These are phyloP conservation scores for Zaprionus lachaisei DNA, from an alignment of 1,140 invertebrate species.

Conservation along the genomic window DNA sequence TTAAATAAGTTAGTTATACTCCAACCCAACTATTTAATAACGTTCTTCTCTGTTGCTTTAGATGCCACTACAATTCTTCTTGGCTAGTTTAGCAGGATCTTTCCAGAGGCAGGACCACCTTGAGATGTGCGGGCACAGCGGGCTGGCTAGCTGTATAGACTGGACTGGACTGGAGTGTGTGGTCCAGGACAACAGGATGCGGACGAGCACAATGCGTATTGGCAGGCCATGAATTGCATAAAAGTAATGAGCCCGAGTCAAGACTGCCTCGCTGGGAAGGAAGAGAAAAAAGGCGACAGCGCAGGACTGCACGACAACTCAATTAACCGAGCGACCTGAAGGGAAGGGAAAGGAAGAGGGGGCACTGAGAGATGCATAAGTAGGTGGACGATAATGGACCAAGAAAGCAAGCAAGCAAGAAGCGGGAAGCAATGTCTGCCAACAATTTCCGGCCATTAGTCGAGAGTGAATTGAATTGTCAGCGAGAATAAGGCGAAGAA, in stretches of 20 bases:
- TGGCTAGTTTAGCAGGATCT: not conserved
- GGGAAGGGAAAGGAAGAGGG: not conserved
- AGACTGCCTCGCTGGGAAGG: not conserved
- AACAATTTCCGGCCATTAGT: slow-evolving; percentile 60
- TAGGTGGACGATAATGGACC: slow-evolving; percentile 31
- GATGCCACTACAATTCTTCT: not conserved
- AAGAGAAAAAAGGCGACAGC: not conserved
- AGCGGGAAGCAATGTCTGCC: slow-evolving; percentile 43
- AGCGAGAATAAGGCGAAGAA: slow-evolving; percentile 8
- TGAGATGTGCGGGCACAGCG: slow-evolving; percentile 22
- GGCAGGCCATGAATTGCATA: slow-evolving; percentile 72
- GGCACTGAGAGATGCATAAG: slow-evolving; percentile 57
- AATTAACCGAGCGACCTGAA: slow-evolving; percentile 58
- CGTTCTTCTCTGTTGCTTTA: too few relatives aligned
- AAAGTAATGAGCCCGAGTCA: slow-evolving; percentile 55
- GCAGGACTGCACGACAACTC: slow-evolving; percentile 52
- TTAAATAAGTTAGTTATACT: too few relatives aligned
- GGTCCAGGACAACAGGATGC: slow-evolving; percentile 73
- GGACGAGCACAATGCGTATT: slow-evolving; percentile 56
- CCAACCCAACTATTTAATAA: too few relatives aligned
- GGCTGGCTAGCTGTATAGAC: slow-evolving; percentile 9
- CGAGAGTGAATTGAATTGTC: slow-evolving; percentile 50
- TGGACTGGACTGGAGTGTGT: slow-evolving; percentile 53
- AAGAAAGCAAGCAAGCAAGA: slow-evolving; percentile 13
- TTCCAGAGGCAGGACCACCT: slow-evolving; percentile 23